Percentiles rank a stretch among this genome's conserved stretches.
Conservation (phyloP, 2,888 invertebrate genomes). For the Meteorus cinctellus region DNA sequence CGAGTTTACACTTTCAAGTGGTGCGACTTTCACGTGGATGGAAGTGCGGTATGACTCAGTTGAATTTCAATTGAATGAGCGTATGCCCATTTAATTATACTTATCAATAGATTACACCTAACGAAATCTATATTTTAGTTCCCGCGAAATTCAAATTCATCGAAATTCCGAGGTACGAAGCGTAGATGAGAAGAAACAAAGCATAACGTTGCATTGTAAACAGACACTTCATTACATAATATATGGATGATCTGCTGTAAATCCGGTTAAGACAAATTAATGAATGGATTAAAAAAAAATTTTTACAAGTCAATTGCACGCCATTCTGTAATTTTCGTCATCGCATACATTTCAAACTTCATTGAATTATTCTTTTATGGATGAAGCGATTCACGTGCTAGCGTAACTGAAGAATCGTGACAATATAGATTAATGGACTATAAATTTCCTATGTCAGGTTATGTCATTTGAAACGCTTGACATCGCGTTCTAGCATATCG, state of each 20-base stretch:
- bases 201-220: background rate
- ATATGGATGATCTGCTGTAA: background rate
- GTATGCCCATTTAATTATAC: background rate
- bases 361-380: background rate
- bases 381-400: background rate
- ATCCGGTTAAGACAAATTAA: background rate
- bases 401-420: no score
- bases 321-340: no score
- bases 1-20: slow-evolving; percentile 32
- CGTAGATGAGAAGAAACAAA: background rate
- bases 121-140: no score
- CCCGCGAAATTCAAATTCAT: no score
- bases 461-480: slow-evolving; percentile 21
- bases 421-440: no score
- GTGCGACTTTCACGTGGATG: slow-evolving; percentile 35
- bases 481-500: background rate
- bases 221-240: background rate
- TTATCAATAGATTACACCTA: no score
- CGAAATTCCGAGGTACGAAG: no score
- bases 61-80: background rate
- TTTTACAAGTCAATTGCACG: no score
- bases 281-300: background rate
- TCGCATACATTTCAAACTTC: no score
- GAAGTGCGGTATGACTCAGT: slow-evolving; percentile 17
- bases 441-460: slow-evolving; percentile 26